Evolutionary conservation across 1,140 invertebrate species (phyloP), one percentile per base, ranked within the genome.

Genomic region (Drosophila subobscura): DNA sequence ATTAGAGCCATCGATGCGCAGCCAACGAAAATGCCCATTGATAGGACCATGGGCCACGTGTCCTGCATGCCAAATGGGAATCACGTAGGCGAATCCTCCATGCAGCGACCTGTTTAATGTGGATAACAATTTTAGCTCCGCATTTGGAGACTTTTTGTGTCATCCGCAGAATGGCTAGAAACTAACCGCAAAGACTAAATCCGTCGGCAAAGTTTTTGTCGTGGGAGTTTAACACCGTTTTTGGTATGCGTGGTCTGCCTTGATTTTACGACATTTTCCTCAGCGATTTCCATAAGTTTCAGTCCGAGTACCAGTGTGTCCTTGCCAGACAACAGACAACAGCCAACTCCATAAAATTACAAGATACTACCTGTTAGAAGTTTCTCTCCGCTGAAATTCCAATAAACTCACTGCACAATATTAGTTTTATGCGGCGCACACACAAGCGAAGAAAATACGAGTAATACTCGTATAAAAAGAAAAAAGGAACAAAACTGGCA

Each of bases 321-420:
- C 47, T 27, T 53, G 53, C 44, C 16, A 42, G 33, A 22, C 22
- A 49, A 47, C 16, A 42, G 33, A 22, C 22, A 49, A 47, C 37
- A 71, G 57, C 40, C n/a, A 66, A 80, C 81, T 86, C 73, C 57
- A 85, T 81, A 86, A 85, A 85, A 81, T 72, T 86, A 81, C 77
- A 88, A 75, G 81, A 66, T 88, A 86, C 81, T 63, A 67, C 75
- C 79, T 72, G 50, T 72, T 59, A 66, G 75, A 85, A 85, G 58
- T 81, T 86, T 63, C 64, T 74, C 41, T 50, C 29, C 50, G 63
- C 60, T 51, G 57, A 65, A 70, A 71, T 86, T 86, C 81, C 77
- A 86, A 86, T 86, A 86, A 86, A 86, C 81, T 88, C 58, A 37
- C 83, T 75, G 77, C 83, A 86, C 73, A 88, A 86, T 86, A 86